phyloP scores from a whole-genome alignment of 1,140 invertebrate species.

The Drosophila bifasciata region DNA sequence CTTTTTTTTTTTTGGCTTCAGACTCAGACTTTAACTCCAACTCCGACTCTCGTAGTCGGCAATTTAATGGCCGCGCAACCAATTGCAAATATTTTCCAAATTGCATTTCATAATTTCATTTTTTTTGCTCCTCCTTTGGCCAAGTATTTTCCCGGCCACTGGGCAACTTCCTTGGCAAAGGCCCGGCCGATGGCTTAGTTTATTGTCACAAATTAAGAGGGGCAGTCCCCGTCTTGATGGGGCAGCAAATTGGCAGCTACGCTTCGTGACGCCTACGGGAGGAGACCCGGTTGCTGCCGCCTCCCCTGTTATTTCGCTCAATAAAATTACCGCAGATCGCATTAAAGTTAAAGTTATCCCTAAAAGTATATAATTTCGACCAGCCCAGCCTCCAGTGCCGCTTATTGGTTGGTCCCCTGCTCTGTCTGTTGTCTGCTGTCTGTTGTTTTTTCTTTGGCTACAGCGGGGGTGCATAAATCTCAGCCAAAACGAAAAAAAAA shows the following conservation, averaged over 20 bases:
- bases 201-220: conserved; percentile 79
- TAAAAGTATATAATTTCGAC: conserved; percentile 74
- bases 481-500: conserved; percentile 52
- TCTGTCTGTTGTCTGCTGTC: neutral
- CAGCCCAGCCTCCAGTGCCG: conserved; percentile 52
- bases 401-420: conserved; percentile 10
- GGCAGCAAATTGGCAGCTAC: conserved; percentile 58
- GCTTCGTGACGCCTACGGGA: conserved; percentile 11
- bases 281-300: conserved; percentile 16
- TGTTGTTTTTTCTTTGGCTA: conserved; percentile 15
- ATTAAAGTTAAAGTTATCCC: conserved; percentile 58
- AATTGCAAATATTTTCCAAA: conserved; percentile 80
- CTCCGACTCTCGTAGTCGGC: conserved; percentile 39
- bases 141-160: conserved; percentile 54
- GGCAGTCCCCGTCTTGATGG: conserved; percentile 25
- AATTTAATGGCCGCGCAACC: conserved; percentile 77
- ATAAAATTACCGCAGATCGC: conserved; percentile 72
- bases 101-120: conserved; percentile 74
- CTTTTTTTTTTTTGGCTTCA: conserved; percentile 35
- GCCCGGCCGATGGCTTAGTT: conserved; percentile 58
- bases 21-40: conserved; percentile 21
- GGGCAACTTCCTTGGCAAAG: conserved; percentile 67
- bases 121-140: conserved; percentile 61
- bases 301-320: conserved; percentile 68
- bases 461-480: conserved; percentile 54